A percentile compares a stretch with the other conserved stretches of the same genome.
These are phyloP conservation scores for Passerculus sandwichensis DNA, from an alignment of 2,797 vertebrate species.

Conservation along the genomic window DNA sequence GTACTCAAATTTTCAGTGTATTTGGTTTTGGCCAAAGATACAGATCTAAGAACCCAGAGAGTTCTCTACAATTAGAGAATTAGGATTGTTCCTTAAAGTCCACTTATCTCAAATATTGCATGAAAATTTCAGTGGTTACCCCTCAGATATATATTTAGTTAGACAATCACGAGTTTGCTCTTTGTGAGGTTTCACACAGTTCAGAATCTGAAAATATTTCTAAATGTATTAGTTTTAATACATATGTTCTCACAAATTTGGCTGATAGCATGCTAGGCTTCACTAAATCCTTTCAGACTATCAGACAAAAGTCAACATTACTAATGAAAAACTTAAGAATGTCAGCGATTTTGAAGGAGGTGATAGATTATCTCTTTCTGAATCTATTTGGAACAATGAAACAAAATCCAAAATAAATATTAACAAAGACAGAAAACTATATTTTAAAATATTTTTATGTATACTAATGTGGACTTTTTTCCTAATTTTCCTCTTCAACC, in stretches of 20 bases:
- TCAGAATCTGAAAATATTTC: background rate
- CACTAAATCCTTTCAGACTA: background rate
- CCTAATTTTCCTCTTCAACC: background rate
- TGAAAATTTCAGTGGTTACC: background rate
- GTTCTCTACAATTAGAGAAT: background rate
- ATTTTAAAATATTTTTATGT: background rate
- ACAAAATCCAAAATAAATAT: background rate
- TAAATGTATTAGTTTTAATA: background rate
- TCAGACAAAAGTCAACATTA: background rate
- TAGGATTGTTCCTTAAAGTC: background rate
- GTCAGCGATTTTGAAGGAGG: background rate
- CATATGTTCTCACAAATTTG: background rate
- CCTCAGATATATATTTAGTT: background rate
- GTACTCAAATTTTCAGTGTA: background rate
- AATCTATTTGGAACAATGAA: background rate
- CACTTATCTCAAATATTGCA: background rate
- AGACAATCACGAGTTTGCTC: background rate
- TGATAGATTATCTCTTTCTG: background rate
- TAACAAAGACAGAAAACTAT: background rate
- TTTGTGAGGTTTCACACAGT: background rate
- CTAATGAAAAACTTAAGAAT: background rate
- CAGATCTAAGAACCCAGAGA: background rate
- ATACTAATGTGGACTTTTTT: background rate
- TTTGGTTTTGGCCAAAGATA: background rate
- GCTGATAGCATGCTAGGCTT: background rate